phyloP scores from a whole-genome alignment of 2,113 vertebrate genomes.

The Eretmochelys imbricata region DNA sequence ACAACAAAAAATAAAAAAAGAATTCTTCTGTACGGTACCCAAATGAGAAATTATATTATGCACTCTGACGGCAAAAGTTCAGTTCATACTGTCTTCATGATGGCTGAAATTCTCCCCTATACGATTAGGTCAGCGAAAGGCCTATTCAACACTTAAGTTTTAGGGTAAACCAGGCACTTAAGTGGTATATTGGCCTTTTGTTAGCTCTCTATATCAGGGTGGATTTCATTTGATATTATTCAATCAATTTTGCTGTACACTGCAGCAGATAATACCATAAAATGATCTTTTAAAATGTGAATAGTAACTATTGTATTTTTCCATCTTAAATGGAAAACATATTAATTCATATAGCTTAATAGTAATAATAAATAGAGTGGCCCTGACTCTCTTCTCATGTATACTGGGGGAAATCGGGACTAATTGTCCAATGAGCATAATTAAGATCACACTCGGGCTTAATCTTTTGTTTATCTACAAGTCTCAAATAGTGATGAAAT shows the following conservation, averaged over 20 bases:
- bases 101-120: not conserved
- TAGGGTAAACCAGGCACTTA: not conserved
- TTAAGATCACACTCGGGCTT: not conserved
- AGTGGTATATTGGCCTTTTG: not conserved
- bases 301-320: not conserved
- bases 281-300: conserved; percentile 2
- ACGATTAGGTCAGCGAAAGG: not conserved
- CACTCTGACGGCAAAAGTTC: not conserved
- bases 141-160: not conserved
- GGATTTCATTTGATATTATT: not conserved
- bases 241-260: not conserved
- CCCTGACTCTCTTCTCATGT: not conserved
- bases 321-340: conserved; percentile 13
- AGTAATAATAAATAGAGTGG: not conserved
- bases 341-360: not conserved
- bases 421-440: conserved; percentile 18
- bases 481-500: not conserved
- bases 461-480: conserved; percentile 1
- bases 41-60: not conserved
- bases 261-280: not conserved
- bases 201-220: not conserved
- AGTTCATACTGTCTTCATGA: not conserved
- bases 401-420: not conserved
- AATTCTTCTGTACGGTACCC: not conserved
- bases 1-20: conserved; percentile 53